Conservation (phyloP, 2,113 vertebrate genomes). For the Oostethus manadensis region DNA sequence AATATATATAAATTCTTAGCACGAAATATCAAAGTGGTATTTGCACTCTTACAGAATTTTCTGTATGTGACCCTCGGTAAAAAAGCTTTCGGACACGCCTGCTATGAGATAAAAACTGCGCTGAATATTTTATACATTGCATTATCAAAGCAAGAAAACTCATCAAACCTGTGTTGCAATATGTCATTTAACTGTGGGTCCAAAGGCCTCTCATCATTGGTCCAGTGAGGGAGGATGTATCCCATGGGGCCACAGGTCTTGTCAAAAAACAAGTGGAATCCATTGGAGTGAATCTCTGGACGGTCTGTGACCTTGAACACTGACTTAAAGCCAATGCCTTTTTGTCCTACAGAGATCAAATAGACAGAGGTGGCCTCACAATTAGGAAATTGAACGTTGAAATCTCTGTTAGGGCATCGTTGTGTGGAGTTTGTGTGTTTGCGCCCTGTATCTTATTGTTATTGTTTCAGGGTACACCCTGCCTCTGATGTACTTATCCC, state of each 20-base stretch:
- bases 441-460: too few relatives aligned
- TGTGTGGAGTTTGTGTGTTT: too few relatives aligned
- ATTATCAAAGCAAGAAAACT: not conserved
- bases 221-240: slow-evolving; percentile 79
- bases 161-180: slow-evolving; percentile 53
- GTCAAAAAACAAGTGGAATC: slow-evolving; percentile 73
- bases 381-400: too few relatives aligned
- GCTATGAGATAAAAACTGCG: too few relatives aligned
- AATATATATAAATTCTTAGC: too few relatives aligned
- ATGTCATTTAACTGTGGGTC: slow-evolving; percentile 33
- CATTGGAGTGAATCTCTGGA: slow-evolving; percentile 78
- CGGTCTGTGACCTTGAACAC: slow-evolving; percentile 78
- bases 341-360: slow-evolving; percentile 64
- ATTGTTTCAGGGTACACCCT: too few relatives aligned
- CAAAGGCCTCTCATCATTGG: slow-evolving; percentile 56
- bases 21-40: too few relatives aligned
- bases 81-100: too few relatives aligned
- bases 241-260: slow-evolving; percentile 73
- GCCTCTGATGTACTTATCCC: too few relatives aligned
- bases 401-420: too few relatives aligned
- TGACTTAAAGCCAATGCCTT: slow-evolving; percentile 78
- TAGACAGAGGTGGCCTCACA: not conserved
- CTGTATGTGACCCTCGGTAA: too few relatives aligned
- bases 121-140: not conserved
- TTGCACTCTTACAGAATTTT: too few relatives aligned